Conservation (phyloP, 2,888 invertebrate species). For the Stegophylla sp. region DNA sequence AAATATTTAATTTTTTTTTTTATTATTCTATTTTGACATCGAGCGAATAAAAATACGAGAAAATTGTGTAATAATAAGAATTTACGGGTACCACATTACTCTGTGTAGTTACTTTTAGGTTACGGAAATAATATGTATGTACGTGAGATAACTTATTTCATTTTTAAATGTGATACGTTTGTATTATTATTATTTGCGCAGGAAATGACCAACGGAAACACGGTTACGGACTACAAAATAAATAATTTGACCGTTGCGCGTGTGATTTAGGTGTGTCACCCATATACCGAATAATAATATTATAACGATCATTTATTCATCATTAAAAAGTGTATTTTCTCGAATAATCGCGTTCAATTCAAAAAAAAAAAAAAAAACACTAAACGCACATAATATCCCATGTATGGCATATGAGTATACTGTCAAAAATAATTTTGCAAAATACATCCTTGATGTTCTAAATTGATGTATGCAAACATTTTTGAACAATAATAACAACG, state of each 20-base stretch:
- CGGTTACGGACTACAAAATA: conserved; percentile 49
- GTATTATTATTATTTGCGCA: conserved; percentile 32
- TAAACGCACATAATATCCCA: not conserved
- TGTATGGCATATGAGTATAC: not conserved
- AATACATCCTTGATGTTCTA: too few species aligned
- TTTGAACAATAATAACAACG: too few species aligned
- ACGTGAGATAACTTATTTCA: not conserved
- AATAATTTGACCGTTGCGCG: conserved; percentile 1
- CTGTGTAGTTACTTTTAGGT: not conserved
- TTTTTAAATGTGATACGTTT: not conserved
- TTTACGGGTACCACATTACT: not conserved
- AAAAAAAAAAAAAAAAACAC: not conserved
- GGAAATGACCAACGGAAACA: conserved; percentile 56
- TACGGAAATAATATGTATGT: too few species aligned
- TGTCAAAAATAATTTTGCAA: too few species aligned
- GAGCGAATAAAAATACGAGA: too few species aligned
- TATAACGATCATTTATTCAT: conserved; percentile 10
- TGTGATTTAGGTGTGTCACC: conserved; percentile 52
- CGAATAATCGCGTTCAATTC: conserved; percentile 6
- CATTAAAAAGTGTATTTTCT: not conserved
- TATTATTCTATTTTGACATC: too few species aligned
- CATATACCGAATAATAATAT: not conserved
- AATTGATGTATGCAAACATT: too few species aligned
- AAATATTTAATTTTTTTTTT: too few species aligned
- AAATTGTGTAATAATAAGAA: too few species aligned